Conservation (phyloP, 2,888 invertebrate species). For the Eristalis arbustorum region DNA sequence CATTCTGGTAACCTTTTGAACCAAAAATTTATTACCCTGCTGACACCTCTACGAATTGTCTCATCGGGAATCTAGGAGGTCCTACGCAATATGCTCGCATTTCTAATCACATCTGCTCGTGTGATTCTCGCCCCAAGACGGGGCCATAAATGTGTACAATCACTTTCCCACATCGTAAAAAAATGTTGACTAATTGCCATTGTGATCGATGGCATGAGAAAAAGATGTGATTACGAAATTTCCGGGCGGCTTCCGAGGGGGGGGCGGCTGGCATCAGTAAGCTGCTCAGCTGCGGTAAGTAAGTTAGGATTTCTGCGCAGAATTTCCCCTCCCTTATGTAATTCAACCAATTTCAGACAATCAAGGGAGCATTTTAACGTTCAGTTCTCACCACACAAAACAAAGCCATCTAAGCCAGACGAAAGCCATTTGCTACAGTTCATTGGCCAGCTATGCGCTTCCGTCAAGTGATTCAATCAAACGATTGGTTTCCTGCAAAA, state of each 20-base stretch:
- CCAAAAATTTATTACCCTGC: slow-evolving; percentile 27
- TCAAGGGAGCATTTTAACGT: background rate
- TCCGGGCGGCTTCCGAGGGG: background rate
- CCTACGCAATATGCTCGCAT: slow-evolving; percentile 5
- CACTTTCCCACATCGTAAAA: slow-evolving; percentile 23
- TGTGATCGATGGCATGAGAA: background rate
- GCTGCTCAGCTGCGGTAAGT: background rate
- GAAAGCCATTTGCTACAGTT: background rate
- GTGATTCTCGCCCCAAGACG: background rate
- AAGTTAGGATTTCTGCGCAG: background rate
- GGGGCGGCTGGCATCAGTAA: background rate
- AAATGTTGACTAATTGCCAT: slow-evolving; percentile 26
- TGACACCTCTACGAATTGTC: slow-evolving; percentile 50
- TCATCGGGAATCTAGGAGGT: background rate
- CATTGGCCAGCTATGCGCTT: background rate
- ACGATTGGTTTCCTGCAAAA: background rate
- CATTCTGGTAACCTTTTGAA: slow-evolving; percentile 51
- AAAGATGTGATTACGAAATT: background rate
- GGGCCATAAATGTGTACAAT: slow-evolving; percentile 12
- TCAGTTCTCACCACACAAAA: background rate
- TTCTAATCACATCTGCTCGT: slow-evolving; percentile 35
- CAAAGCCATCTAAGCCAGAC: background rate
- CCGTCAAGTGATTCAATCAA: background rate
- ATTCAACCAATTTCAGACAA: no score
- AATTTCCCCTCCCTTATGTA: background rate